These are phyloP conservation scores for Serilophus lunatus DNA, from an alignment of 2,113 vertebrate species.

Conservation along the genomic window DNA sequence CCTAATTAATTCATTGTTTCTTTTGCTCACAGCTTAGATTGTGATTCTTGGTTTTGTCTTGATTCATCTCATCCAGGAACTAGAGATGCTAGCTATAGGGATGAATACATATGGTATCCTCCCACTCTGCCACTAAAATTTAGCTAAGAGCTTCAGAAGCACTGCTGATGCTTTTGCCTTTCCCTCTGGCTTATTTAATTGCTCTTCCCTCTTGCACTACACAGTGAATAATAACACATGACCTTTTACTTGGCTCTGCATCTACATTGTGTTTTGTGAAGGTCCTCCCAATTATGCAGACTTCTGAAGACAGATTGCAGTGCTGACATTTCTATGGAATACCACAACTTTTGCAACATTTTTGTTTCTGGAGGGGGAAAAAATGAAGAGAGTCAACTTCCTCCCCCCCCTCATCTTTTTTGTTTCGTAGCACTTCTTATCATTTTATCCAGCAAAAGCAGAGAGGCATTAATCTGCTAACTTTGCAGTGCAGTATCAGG, in stretches of 20 bases:
- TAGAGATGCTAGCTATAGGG: not conserved
- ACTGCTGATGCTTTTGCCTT: conserved; percentile 4
- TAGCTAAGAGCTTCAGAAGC: not conserved
- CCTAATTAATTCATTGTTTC: not conserved
- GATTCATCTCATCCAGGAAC: not conserved
- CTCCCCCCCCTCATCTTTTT: not conserved
- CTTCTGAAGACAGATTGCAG: conserved; percentile 29
- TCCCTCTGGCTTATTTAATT: conserved; percentile 40
- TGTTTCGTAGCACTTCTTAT: not conserved
- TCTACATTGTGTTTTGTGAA: conserved; percentile 26
- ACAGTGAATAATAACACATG: conserved; percentile 35
- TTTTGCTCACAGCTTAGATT: not conserved
- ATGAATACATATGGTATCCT: conserved; percentile 2
- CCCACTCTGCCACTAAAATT: conserved; percentile 25
- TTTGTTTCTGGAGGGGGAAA: conserved; percentile 1
- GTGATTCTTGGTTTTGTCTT: not conserved
- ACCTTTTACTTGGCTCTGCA: conserved; percentile 37
- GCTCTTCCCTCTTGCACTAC: conserved; percentile 5
- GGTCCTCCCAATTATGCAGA: conserved; percentile 34
- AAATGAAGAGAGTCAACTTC: not conserved
- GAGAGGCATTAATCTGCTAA: not conserved
- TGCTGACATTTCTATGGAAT: conserved; percentile 31
- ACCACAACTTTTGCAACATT: conserved; percentile 8
- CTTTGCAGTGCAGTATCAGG: not conserved
- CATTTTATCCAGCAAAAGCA: not conserved